Percentiles rank a stretch among this genome's conserved stretches.
Evolutionary conservation across 2,888 invertebrate species (phyloP).

Genomic region (Epinotia bilunana): DNA sequence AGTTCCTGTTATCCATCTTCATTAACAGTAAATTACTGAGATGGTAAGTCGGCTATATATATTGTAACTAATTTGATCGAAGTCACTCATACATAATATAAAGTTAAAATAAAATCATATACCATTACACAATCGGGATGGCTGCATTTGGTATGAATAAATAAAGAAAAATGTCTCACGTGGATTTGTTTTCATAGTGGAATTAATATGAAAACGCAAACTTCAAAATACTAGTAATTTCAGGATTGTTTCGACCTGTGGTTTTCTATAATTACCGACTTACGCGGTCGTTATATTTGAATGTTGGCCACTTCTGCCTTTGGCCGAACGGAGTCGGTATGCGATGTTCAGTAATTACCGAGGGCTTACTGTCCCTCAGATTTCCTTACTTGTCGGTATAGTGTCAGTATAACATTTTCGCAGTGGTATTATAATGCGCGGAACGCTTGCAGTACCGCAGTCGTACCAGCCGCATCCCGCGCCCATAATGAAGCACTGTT

Average conservation of each 20-base stretch:
- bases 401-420: too few species aligned
- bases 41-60: constrained; percentile 50
- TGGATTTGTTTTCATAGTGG: background rate
- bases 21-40: background rate
- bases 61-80: constrained; percentile 59
- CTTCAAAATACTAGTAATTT: background rate
- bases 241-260: background rate
- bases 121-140: constrained; percentile 46
- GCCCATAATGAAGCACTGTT: too few species aligned
- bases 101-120: constrained; percentile 50
- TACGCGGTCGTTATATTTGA: too few species aligned
- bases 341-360: too few species aligned
- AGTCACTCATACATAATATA: constrained; percentile 55
- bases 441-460: too few species aligned
- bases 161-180: constrained; percentile 8
- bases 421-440: too few species aligned
- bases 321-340: too few species aligned
- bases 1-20: background rate
- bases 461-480: too few species aligned
- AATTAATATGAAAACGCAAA: background rate
- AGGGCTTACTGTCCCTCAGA: too few species aligned
- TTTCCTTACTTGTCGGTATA: too few species aligned
- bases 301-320: too few species aligned
- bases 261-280: background rate
- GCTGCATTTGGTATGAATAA: constrained; percentile 4